Base-by-base conservation (phyloP, 2,797 vertebrate genomes). In the Hipposideros larvatus region DNA sequence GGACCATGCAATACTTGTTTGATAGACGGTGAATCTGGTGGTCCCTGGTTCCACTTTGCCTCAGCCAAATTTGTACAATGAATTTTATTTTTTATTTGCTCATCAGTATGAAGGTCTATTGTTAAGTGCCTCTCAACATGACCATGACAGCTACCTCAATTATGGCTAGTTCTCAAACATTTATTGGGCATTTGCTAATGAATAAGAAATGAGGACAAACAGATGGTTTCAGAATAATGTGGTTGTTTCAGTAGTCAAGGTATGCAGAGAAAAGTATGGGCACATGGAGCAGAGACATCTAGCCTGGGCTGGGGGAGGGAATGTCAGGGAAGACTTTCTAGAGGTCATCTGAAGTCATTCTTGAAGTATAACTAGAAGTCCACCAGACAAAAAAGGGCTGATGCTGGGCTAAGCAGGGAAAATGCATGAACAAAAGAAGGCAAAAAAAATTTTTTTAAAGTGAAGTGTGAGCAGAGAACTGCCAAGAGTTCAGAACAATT, bases 201-300 rank as follows among this genome's bases (percentile, higher is more conserved):
- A 89, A 97, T 89, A 87, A 95, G 61, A 91, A 93, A 96, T 90
- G 71, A 96, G 77, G 59, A 83, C 66, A 95, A 95, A 71, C 85
- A 97, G 90, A 96, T 96, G 78, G 85, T 18, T 94, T 75, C 66
- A 46, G 19, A 92, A 79, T 70, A 85, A 84, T 48, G 31, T 43
- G 87, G 70, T 48, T 0, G 1, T 41, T 93, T 91, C 21, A 71
- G 14, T 24, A 14, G 84, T 93, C 59, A 86, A 95, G 26, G 55
- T 77, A 46, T 46, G 5, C 22, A 93, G 51, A 97, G 43, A 15
- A 55, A 78, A 59, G 5, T 11, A 5, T 19, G 71, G 15, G 13
- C 2, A 2, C 13, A 71, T 9, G 53, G 31, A 48, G 43, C 22
- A 48, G 51, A 26, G 21, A 48, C 5, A 19, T 11, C 9, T 41